These are phyloP conservation scores for Orthosia cruda DNA, from an alignment of 2,888 invertebrate species.

Conservation along the genomic window DNA sequence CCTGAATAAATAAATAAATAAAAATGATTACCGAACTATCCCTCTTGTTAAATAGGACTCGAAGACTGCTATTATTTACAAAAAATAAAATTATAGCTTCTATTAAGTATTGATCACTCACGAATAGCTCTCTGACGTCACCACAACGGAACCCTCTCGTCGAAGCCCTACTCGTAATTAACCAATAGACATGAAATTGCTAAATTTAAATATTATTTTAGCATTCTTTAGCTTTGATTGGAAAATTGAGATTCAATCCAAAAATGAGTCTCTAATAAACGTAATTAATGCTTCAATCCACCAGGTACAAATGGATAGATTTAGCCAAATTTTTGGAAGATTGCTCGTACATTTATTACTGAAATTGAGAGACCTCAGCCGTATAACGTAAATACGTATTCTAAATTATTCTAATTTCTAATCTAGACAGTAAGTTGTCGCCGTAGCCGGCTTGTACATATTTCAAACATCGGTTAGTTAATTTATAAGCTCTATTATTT, in stretches of 20 bases:
- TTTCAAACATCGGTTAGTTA: neutral
- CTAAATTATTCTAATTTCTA: constrained; percentile 37
- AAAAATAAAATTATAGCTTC: neutral
- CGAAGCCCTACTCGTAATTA: neutral
- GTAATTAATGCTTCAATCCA: constrained; percentile 43
- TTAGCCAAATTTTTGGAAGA: constrained; percentile 38
- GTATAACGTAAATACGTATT: constrained; percentile 22
- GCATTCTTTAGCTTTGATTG: constrained; percentile 38
- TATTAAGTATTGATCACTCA: neutral
- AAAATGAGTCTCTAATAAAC: constrained; percentile 52
- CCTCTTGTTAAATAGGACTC: neutral
- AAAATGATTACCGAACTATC: too few relatives aligned
- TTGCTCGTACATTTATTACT: constrained; percentile 41
- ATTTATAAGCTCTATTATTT: neutral
- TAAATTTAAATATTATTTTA: constrained; percentile 28
- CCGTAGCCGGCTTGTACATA: neutral
- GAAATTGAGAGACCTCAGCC: constrained; percentile 36
- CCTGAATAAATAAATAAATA: too few relatives aligned
- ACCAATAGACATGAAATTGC: neutral
- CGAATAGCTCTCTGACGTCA: neutral
- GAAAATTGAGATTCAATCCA: constrained; percentile 37
- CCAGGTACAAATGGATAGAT: constrained; percentile 43
- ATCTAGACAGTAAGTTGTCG: constrained; percentile 5
- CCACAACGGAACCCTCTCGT: neutral
- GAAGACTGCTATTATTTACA: neutral